Evolutionary conservation across 2,113 vertebrate species (phyloP), one percentile per base, ranked within the genome.

Genomic region (Macquaria ambigua): DNA sequence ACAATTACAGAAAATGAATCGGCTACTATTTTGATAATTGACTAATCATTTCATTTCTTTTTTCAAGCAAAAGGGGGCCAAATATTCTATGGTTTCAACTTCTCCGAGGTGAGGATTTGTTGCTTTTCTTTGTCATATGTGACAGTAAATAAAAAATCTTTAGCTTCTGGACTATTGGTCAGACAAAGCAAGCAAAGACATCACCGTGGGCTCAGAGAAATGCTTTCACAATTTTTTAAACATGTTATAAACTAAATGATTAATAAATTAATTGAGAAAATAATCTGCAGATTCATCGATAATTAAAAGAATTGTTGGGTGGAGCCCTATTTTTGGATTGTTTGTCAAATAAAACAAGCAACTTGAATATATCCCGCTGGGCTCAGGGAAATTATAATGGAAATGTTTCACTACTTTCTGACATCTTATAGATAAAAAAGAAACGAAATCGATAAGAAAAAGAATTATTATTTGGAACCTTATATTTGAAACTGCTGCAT

Each of bases 281-380:
- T 63, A 52, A 34, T 20, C 8, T 1, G 6, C 41, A 68, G 39
- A 52, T 20, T 50, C 1, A 31, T 31, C 46, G 4, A 7, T 9
- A 50, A 34, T 66, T 5, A 70, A 14, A 25, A 63, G 28, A 43
- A 70, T 0, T 41, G 46, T 41, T 21, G 18, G 28, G 28, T 31
- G 28, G 28, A 31, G 28, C 28, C 28, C 28, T 31, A 31, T 31
- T 31, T 31, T 34, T 34, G 2, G 11, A 16, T 6, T 50, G 1
- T 37, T 43, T 23, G 50, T 46, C 71, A 5, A 18, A 77, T 72
- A 55, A 72, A 70, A 52, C 48, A 34, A 72, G 12, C 46, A 52
- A 52, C 18, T 21, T 50, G 28, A 25, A 12, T 25, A 58, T 6
- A 53, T 55, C 21, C 1, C 2, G 1, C 14, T 61, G 25, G 14